These are phyloP conservation scores for Leptocoma aspasia DNA, from an alignment of 2,113 vertebrate species.

Conservation along the genomic window DNA sequence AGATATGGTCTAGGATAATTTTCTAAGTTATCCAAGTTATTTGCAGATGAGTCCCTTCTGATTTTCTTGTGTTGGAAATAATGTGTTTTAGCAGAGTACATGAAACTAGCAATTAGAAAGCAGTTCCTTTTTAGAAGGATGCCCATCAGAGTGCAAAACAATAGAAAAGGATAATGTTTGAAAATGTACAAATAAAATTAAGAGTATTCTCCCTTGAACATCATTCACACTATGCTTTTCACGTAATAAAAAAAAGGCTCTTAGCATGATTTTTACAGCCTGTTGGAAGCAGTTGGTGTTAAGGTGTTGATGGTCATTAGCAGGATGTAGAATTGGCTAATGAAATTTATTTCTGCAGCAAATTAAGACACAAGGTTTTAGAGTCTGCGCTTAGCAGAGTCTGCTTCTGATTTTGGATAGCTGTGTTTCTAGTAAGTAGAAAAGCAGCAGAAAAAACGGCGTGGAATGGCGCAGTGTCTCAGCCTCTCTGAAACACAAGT, in stretches of 20 bases:
- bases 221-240: slow-evolving; percentile 17
- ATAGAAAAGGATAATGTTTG: slow-evolving; percentile 21
- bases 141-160: neutral
- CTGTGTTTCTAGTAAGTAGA: neutral
- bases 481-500: neutral
- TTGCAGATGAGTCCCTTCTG: neutral
- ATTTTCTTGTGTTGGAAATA: neutral
- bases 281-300: neutral
- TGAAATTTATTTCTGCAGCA: slow-evolving; percentile 50
- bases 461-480: neutral
- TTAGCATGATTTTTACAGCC: neutral
- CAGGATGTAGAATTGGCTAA: slow-evolving; percentile 32
- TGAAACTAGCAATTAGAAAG: neutral
- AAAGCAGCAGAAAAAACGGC: neutral
- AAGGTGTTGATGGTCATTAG: slow-evolving; percentile 43
- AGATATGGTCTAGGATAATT: neutral
- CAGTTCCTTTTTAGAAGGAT: neutral
- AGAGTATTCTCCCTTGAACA: neutral
- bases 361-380: slow-evolving; percentile 35
- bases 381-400: neutral
- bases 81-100: neutral
- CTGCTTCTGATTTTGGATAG: slow-evolving; percentile 31
- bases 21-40: neutral
- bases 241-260: slow-evolving; percentile 1
- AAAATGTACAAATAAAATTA: slow-evolving; percentile 16